Percentiles rank a stretch among this genome's conserved stretches.
Conservation (phyloP, 2,888 invertebrate genomes). For the Melieria omissa region DNA sequence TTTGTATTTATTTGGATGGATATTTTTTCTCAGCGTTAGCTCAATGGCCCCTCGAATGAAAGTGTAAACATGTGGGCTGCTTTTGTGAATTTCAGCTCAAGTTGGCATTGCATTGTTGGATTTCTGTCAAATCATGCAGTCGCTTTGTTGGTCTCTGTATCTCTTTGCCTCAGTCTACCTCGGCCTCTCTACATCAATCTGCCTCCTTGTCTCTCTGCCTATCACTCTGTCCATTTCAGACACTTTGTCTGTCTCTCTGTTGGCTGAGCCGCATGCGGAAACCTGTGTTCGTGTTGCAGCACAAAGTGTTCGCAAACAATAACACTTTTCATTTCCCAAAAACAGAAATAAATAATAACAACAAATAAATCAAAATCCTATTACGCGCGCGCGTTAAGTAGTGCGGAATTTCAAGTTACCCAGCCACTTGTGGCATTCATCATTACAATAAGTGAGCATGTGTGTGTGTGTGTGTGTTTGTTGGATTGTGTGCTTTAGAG, state of each 20-base stretch:
- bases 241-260: neutral
- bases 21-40: neutral
- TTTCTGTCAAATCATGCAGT: constrained; percentile 1
- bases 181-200: neutral
- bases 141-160: neutral
- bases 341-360: no score
- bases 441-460: neutral
- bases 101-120: neutral
- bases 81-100: neutral
- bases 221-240: neutral
- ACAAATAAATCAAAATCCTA: no score
- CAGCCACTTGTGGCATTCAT: no score
- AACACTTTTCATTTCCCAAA: no score
- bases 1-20: neutral
- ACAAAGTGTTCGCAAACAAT: no score
- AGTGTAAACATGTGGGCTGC: neutral
- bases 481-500: no score
- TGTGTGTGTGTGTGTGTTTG: neutral
- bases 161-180: neutral
- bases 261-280: neutral
- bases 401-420: no score
- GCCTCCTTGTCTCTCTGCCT: constrained; percentile 3
- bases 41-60: neutral
- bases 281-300: neutral
- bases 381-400: no score